phyloP scores from a whole-genome alignment of 1,140 invertebrate genomes.

The Pseudomyrmex concolor region DNA sequence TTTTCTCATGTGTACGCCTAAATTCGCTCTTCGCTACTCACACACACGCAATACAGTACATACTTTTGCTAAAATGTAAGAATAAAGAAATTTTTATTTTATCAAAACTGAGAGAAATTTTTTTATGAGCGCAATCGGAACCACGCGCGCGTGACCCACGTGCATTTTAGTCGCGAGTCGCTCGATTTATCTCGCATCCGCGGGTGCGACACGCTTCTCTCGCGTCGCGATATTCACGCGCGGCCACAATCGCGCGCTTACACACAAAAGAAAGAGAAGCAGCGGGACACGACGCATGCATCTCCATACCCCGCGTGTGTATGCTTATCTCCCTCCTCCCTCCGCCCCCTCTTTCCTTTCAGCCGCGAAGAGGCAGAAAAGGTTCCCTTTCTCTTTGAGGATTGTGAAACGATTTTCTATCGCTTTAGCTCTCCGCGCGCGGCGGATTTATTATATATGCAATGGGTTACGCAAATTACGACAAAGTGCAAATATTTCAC shows the following conservation, averaged over 20 bases:
- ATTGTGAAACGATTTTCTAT: slow-evolving; percentile 80
- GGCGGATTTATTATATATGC: slow-evolving; percentile 80
- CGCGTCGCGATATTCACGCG: background rate
- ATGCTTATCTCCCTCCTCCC: slow-evolving; percentile 21
- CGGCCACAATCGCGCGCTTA: slow-evolving; percentile 1
- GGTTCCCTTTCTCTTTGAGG: slow-evolving; percentile 81
- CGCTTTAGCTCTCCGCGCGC: slow-evolving; percentile 68
- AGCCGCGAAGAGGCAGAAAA: slow-evolving; percentile 60
- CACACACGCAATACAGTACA: too few species aligned
- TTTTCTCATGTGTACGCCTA: too few species aligned
- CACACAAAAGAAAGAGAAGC: slow-evolving; percentile 10
- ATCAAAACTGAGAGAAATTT: too few species aligned
- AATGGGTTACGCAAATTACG: slow-evolving; percentile 80
- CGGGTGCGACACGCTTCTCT: slow-evolving; percentile 17
- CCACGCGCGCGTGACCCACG: background rate
- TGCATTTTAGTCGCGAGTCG: background rate
- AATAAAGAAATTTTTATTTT: too few species aligned
- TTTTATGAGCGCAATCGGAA: background rate
- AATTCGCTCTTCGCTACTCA: too few species aligned
- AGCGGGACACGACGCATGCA: slow-evolving; percentile 47
- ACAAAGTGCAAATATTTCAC: slow-evolving; percentile 83
- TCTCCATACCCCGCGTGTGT: slow-evolving; percentile 38
- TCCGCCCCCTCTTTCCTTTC: slow-evolving; percentile 37
- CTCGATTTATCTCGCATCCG: slow-evolving; percentile 9
- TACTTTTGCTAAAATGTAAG: too few species aligned